Percentiles rank a stretch among this genome's conserved stretches.
Conservation (phyloP, 2,797 vertebrate species). For the Sebastes aleutianus region DNA sequence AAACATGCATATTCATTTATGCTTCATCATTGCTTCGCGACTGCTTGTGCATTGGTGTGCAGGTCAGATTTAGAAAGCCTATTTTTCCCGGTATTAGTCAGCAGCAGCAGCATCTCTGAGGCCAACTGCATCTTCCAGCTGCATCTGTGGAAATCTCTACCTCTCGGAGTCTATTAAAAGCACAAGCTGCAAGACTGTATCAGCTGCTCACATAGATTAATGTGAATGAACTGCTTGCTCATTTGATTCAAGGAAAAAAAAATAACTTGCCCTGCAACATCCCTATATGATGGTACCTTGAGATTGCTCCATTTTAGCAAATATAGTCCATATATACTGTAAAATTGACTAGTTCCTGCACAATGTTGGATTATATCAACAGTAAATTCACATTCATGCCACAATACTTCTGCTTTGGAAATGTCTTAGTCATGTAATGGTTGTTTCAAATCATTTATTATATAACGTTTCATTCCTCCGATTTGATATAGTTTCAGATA, state of each 20-base stretch:
- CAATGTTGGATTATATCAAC: conserved; percentile 8
- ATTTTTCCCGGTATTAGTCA: conserved; percentile 21
- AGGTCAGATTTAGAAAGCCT: not conserved
- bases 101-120: conserved; percentile 2
- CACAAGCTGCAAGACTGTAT: conserved; percentile 15
- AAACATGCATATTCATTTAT: not conserved
- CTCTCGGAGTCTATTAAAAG: conserved; percentile 38
- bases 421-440: not conserved
- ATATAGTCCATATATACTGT: conserved; percentile 4
- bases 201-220: conserved; percentile 34
- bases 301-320: conserved; percentile 27
- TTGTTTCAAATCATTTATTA: not conserved
- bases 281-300: conserved; percentile 1
- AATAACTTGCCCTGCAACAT: not conserved
- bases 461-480: not conserved
- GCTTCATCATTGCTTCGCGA: not conserved
- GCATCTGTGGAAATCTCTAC: conserved; percentile 18
- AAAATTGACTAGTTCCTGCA: not conserved
- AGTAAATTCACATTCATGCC: not conserved
- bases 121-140: conserved; percentile 27
- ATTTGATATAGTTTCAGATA: not conserved
- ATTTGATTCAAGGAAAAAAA: not conserved
- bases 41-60: not conserved
- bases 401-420: not conserved
- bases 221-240: conserved; percentile 26